Percentiles rank a stretch among this genome's conserved stretches.
Conservation (phyloP, 1,140 invertebrate species). For the Gryllus bimaculatus region DNA sequence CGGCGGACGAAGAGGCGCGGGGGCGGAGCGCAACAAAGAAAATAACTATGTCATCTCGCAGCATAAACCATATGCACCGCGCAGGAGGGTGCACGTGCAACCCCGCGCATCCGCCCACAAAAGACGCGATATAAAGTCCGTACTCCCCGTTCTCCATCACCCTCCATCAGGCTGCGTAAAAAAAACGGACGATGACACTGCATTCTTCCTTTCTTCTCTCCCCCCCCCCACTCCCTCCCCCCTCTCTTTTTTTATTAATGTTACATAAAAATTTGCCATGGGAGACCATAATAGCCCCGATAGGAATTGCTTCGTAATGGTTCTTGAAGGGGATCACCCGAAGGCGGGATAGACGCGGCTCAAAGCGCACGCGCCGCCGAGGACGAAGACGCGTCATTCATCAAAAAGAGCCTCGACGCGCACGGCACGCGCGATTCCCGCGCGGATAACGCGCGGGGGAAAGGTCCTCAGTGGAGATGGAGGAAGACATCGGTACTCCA, state of each 20-base stretch:
- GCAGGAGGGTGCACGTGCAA: not conserved
- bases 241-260: constrained; percentile 17
- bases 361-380: not conserved
- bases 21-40: not conserved
- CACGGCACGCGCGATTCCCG: not conserved
- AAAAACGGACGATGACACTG: constrained; percentile 13
- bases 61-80: constrained; percentile 3
- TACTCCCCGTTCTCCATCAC: not conserved
- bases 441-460: no score
- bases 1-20: no score
- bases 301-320: constrained; percentile 10
- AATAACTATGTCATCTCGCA: not conserved
- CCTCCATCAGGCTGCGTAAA: not conserved
- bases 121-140: not conserved
- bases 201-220: constrained; percentile 7
- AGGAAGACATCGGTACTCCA: no score
- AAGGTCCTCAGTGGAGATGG: no score
- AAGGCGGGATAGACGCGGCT: not conserved
- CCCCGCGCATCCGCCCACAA: not conserved
- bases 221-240: no score
- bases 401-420: not conserved
- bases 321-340: constrained; percentile 6
- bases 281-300: constrained; percentile 12
- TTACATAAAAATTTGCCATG: constrained; percentile 22
- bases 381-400: not conserved